Percentiles rank a stretch among this genome's conserved stretches.
These are phyloP conservation scores for Rhyacophila evoluta DNA, from an alignment of 2,888 invertebrate species.

Conservation along the genomic window DNA sequence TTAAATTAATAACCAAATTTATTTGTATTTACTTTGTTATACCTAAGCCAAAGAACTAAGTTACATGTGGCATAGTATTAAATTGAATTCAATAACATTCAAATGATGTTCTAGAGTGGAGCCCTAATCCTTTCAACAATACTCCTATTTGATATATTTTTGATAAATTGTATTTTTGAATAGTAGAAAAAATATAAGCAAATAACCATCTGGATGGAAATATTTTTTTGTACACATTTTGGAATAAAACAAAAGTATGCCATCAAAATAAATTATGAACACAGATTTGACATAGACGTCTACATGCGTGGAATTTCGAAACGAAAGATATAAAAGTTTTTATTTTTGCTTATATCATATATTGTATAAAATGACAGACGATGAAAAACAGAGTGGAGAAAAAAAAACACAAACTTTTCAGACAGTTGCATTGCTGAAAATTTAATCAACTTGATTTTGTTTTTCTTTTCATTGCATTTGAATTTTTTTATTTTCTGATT, in stretches of 20 bases:
- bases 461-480: background rate
- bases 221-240: background rate
- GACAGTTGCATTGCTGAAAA: background rate
- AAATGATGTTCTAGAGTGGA: too few species aligned
- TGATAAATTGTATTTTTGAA: background rate
- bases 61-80: too few species aligned
- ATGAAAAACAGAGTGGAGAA: background rate
- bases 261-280: slow-evolving; percentile 14
- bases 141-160: background rate
- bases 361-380: background rate
- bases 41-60: too few species aligned
- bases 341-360: slow-evolving; percentile 1
- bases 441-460: background rate
- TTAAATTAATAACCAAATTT: too few species aligned
- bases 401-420: background rate
- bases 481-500: too few species aligned
- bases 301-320: slow-evolving; percentile 14
- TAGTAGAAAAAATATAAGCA: background rate
- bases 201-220: background rate
- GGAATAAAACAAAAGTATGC: slow-evolving; percentile 6
- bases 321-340: background rate
- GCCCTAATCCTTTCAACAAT: background rate
- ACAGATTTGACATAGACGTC: slow-evolving; percentile 3
- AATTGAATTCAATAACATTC: too few species aligned
- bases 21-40: too few species aligned